Base-by-base conservation (phyloP, 2,888 invertebrate species). In the Apamea monoglypha region DNA sequence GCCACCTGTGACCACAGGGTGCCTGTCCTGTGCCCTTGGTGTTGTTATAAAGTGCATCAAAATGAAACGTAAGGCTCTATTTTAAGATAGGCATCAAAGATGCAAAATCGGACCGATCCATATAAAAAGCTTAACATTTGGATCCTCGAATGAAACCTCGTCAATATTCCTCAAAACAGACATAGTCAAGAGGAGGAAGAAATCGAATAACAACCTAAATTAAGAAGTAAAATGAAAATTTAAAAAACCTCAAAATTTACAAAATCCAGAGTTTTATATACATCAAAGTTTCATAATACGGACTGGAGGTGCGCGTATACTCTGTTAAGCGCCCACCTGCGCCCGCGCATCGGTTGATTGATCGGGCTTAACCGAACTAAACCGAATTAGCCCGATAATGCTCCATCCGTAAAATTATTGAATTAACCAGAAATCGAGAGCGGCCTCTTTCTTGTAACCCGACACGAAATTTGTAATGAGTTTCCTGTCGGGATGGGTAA, bases 401-500 rank as follows among this genome's bases (percentile, higher is more conserved):
- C 89, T 87, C 90, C 90, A 87, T 92, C 92, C 91, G 90, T 90
- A 90, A 91, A 94, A 95, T 95, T 95, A 95, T 95, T 95, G 92
- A 94, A 95, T 94, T 94, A 95, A 89, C 88, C 93, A 90, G 91
- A 94, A 93, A 92, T 92, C 89, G 91, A 91, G 85, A 76, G 91
- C 93, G 91, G 92, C 94, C 94, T 93, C 91, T 95, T 95, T 94
- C 94, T 94, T 94, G 95, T 94, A 93, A 91, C 90, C 90, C 92
- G 91, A 93, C 92, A 91, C 93, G 88, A 86, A 91, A 89, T 91
- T 76, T 91, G 90, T 91, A 93, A 93, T 92, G 90, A 92, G 92
- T 93, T 94, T 94, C 93, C 92, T 92, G 91, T 91, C 82, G 78
- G 71, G 76, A 72, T 66, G 53, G 66, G 56, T 71, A 25, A 66